phyloP scores from a whole-genome alignment of 2,888 invertebrate species.

The Hetaerina titia region DNA sequence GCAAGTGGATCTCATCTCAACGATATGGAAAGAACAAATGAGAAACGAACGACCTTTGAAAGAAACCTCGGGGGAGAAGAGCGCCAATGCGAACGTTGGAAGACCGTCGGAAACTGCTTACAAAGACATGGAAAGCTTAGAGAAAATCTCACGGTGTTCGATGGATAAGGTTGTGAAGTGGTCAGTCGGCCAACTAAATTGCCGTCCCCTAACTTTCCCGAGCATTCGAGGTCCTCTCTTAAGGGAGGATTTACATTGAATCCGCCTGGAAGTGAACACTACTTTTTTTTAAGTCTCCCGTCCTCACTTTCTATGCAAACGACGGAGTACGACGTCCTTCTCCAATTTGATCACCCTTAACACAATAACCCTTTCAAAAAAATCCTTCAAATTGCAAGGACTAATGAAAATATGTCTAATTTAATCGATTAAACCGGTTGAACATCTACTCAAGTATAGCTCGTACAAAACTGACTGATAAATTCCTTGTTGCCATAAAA shows the following conservation, averaged over 20 bases:
- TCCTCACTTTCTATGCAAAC: too few species aligned
- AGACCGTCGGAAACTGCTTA: constrained; percentile 10
- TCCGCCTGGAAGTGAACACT: background rate
- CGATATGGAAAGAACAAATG: background rate
- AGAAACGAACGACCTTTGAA: background rate
- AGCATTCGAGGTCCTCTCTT: background rate
- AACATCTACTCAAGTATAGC: too few species aligned
- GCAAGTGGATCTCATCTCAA: constrained; percentile 11
- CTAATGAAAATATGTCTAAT: background rate
- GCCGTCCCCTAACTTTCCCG: background rate
- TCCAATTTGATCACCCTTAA: too few species aligned
- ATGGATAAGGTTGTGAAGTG: background rate
- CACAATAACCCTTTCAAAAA: too few species aligned
- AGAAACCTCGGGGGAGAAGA: background rate
- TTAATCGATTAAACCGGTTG: too few species aligned
- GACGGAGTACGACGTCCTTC: too few species aligned
- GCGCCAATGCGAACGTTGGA: background rate
- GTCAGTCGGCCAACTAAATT: background rate
- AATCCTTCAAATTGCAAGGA: background rate
- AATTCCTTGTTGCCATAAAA: too few species aligned
- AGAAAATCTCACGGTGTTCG: background rate
- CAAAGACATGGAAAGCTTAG: background rate
- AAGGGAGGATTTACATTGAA: background rate
- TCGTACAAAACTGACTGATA: too few species aligned
- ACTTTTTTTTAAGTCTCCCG: background rate